phyloP scores from a whole-genome alignment of 2,113 vertebrate species.

The Lethenteron reissneri region DNA sequence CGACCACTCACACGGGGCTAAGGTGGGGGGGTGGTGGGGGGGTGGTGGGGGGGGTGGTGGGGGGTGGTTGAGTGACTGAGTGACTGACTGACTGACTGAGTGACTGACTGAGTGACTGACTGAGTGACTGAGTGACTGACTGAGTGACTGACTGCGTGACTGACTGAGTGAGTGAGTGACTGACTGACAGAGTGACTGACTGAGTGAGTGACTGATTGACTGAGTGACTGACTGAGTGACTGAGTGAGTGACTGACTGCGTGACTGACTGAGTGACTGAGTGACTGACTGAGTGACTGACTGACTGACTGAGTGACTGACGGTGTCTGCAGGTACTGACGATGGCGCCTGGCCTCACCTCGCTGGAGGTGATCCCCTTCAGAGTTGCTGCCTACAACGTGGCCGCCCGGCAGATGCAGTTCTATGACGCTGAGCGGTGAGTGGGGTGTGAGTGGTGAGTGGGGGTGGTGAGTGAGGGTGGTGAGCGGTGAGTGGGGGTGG shows the following conservation, averaged over 20 bases:
- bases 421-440: constrained; percentile 66
- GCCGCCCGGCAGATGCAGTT: constrained; percentile 81
- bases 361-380: constrained; percentile 83
- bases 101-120: constrained; percentile 43
- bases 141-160: constrained; percentile 18
- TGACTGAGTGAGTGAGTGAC: constrained; percentile 63
- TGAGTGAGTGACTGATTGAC: too few relatives aligned
- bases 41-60: too few relatives aligned
- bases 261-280: too few relatives aligned
- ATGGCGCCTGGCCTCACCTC: constrained; percentile 93
- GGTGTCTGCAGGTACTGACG: constrained; percentile 24
- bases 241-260: too few relatives aligned
- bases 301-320: too few relatives aligned
- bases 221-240: too few relatives aligned
- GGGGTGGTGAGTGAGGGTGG: too few relatives aligned
- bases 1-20: constrained; percentile 75
- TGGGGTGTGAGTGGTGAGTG: too few relatives aligned
- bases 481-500: constrained; percentile 14
- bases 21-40: constrained; percentile 24
- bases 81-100: too few relatives aligned
- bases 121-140: constrained; percentile 30
- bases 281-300: too few relatives aligned
- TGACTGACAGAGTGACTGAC: constrained; percentile 26
- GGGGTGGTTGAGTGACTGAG: too few relatives aligned
- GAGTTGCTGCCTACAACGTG: constrained; percentile 89